Evolutionary conservation across 1,140 invertebrate genomes (phyloP), one percentile per base, ranked within the genome.

Genomic region (Euwallacea fornicatus): DNA sequence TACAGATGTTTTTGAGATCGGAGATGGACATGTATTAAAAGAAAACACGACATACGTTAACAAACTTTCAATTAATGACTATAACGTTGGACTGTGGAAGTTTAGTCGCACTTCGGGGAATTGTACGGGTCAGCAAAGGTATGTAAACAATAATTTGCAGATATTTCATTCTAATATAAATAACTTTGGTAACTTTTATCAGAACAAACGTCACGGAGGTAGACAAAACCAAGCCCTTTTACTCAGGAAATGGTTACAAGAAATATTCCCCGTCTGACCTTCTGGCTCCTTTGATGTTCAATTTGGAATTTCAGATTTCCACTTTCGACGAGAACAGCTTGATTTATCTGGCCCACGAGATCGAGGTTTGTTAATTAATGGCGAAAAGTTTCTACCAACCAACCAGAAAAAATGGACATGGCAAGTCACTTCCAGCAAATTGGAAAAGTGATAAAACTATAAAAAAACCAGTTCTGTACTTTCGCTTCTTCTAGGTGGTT

Each of bases 311-410:
- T 55, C 89, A 87, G 71, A 95, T 98, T 80, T 87, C 88, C 70
- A 96, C 93, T 0, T 91, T 91, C 74, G 95, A 97, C 82, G 91
- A 95, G 79, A 90, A 97, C 82, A 92, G 94, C 2, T 80, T 96
- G 7, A 84, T 98, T 0, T 95, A 97, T 79, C 83, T 96, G 47
- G 90, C 93, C 33, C 73, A 74, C 42, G 73, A 74, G 55, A 61
- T 33, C 21, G 50, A 71, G 55, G 73, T 74, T 66, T 69, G 44
- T 42, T 61, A n/a, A 42, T 11, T 43, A 42, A 7, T 2, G 16
- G 2, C 7, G 7, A 10, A 56, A 21, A 11, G 46, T 13, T 0
- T 50, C 4, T 33, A 33, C 4, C 4, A 33, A 33, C 21, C 1
- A 33, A 1, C 21, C 4, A 33, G 21, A 33, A 33, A 33, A 33